phyloP scores from a whole-genome alignment of 2,888 invertebrate genomes.

The Sturmia bella region DNA sequence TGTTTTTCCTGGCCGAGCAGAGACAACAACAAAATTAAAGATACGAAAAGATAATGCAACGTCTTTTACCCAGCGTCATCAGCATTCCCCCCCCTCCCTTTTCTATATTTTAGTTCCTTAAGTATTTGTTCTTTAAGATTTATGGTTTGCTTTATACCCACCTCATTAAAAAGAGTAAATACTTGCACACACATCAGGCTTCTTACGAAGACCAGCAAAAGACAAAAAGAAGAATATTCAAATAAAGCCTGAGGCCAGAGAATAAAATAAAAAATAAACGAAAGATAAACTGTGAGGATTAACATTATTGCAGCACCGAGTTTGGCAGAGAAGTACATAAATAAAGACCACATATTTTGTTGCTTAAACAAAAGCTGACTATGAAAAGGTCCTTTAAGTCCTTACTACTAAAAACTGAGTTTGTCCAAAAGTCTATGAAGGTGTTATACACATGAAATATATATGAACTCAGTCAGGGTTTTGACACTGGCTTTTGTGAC shows the following conservation, averaged over 20 bases:
- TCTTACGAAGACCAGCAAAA: neutral
- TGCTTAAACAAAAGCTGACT: neutral
- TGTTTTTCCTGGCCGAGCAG: slow-evolving; percentile 3
- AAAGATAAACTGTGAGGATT: neutral
- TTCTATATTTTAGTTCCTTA: neutral
- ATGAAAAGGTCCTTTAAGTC: neutral
- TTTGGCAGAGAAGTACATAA: slow-evolving; percentile 4
- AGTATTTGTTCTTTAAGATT: slow-evolving; percentile 1
- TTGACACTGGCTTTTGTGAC: no score
- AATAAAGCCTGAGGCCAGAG: slow-evolving; percentile 23
- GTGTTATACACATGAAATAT: no score
- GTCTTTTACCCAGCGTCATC: neutral
- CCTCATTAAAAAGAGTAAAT: slow-evolving; percentile 30
- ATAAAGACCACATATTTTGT: slow-evolving; percentile 16
- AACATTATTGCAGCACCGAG: slow-evolving; percentile 21
- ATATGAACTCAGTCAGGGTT: no score
- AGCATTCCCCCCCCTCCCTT: neutral
- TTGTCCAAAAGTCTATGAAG: no score
- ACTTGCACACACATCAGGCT: slow-evolving; percentile 11
- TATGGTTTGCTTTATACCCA: neutral
- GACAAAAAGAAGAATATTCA: slow-evolving; percentile 4
- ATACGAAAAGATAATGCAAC: neutral
- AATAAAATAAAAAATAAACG: slow-evolving; percentile 20
- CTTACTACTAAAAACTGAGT: neutral
- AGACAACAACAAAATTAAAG: neutral